Base-by-base conservation (phyloP, 2,797 vertebrate species). In the Falco rusticolus region DNA sequence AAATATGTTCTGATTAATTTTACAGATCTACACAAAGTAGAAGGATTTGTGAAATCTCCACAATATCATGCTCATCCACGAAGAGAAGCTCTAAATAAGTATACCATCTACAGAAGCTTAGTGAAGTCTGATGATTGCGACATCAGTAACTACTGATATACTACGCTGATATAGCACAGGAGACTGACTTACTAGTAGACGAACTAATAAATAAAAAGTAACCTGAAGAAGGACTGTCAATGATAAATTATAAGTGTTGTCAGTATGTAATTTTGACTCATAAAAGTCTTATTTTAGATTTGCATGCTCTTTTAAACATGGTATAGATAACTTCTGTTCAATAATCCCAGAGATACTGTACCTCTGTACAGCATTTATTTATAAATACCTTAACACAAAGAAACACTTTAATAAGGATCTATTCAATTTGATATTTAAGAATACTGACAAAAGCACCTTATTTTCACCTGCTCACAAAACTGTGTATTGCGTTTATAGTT, bases 1-100 rank as follows among this genome's bases (percentile, higher is more conserved):
- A 61, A 93, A 53, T 90, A 79, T 50, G 45, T 71, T 83, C 59
- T 95, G 84, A 95, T 87, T 94, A 29, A 84, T 79, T 95, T 72
- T 66, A 90, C n/a, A 95, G 83, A 71, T 50, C 64, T 24, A 11
- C 26, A 63, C 31, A 17, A 88, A 94, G 19, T 72, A 41, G 45
- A 86, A 90, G 50, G 50, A 61, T 54, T 50, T 81, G 37, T 87
- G 79, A 89, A 92, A 84, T 77, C 75, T 74, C 70, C 70, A 51
- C 25, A 59, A 22, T 69, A 48, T 84, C 57, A 60, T 19, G 20
- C 53, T 50, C 0, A 0, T 61, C 29, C 83, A 60, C 33, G 7
- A 80, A 84, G 20, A 94, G 16, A 72, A 83, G 20, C 5, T 68
- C 69, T 61, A 69, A 80, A 33, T 71, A 76, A 88, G 4, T 60